Evolutionary conservation across 2,797 vertebrate genomes (phyloP), one percentile per base, ranked within the genome.

Genomic region (Rhinella marina): DNA sequence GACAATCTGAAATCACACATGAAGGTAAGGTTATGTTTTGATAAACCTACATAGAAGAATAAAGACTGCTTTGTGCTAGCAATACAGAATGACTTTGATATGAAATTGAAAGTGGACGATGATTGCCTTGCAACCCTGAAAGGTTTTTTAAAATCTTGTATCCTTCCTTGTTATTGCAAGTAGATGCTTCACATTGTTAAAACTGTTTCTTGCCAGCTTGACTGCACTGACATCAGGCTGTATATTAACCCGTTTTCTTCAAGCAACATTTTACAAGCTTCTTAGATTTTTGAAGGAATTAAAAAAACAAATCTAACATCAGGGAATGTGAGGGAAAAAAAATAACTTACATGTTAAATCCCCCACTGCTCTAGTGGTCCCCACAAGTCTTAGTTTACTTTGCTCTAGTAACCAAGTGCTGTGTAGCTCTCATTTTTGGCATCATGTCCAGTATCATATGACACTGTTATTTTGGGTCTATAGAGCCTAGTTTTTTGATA

Each of bases 1-100:
- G 98, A 99, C 97, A 99, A 99, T 99, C 98, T 99, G 91, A 99
- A 99, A 96, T 99, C 98, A 92, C 98, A 99, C 94, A 99, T 99
- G 98, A 99, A 99, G 98, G 98, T 99, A 95, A 94, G 93, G 76
- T 88, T 64, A 12, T 25, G 52, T 48, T 81, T 54, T 48, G 54
- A 54, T 81, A 81, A 21, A 59, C 16, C 27, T 72, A 12, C 85
- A 48, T 79, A 27, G 54, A 81, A 27, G 54, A 48, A 32, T 77
- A 61, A 23, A 52, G 54, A 66, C 29, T 25, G 62, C 86, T 48
- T 68, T 78, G 72, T 70, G 61, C 81, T 70, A 32, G n/a, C 54
- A 75, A 61, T 54, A 84, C 73, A 64, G 70, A 88, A 84, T 83
- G 48, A 50, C 29, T 88, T 56, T 79, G 5, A 87, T 54, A 78